Evolutionary conservation across 2,113 vertebrate species (phyloP).

Genomic region (Clarias macrocephalus): DNA sequence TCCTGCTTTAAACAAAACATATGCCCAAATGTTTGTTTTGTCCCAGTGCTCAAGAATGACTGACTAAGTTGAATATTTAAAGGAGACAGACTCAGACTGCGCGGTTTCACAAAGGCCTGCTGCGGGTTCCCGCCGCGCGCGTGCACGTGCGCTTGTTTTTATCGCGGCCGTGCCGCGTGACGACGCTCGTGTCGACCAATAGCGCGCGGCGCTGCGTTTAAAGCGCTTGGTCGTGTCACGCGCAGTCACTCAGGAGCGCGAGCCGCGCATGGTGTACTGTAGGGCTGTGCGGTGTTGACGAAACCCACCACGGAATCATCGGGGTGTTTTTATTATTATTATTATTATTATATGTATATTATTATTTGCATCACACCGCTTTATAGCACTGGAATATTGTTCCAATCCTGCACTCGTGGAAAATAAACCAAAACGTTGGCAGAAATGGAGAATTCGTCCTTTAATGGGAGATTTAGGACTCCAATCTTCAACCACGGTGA

Average conservation of each 20-base stretch:
- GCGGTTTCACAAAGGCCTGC: neutral
- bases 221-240: slow-evolving; percentile 28
- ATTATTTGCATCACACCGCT: neutral
- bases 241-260: slow-evolving; percentile 27
- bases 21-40: too few relatives aligned
- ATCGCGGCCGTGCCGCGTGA: slow-evolving; percentile 65
- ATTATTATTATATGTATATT: neutral
- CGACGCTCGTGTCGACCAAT: slow-evolving; percentile 60
- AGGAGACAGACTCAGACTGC: neutral
- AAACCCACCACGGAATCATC: too few relatives aligned
- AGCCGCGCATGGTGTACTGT: neutral
- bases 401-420: neutral
- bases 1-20: too few relatives aligned
- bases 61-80: neutral
- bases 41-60: too few relatives aligned
- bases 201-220: slow-evolving; percentile 34
- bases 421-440: neutral
- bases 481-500: slow-evolving; percentile 74
- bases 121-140: slow-evolving; percentile 4
- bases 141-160: slow-evolving; percentile 79
- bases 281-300: neutral
- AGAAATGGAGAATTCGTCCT: slow-evolving; percentile 71
- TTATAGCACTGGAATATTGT: neutral
- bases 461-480: slow-evolving; percentile 70
- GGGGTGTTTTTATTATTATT: neutral